These are phyloP conservation scores for Lottia scabra DNA, from an alignment of 2,888 invertebrate genomes.

Conservation along the genomic window DNA sequence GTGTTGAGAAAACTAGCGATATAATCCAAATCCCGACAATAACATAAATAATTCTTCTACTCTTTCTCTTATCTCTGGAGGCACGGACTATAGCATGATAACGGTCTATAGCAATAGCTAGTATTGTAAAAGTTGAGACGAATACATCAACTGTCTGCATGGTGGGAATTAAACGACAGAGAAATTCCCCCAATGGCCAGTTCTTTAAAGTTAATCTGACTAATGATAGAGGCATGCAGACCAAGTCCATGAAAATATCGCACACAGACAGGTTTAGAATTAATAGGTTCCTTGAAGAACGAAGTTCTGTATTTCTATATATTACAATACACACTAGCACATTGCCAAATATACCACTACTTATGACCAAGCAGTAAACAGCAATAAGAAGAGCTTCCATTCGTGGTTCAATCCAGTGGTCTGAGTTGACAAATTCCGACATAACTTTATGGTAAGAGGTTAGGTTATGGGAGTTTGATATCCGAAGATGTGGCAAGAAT, in stretches of 20 bases:
- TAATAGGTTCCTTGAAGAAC: conserved; percentile 51
- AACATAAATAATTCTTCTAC: conserved; percentile 27
- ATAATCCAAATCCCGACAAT: conserved; percentile 51
- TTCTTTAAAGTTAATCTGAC: conserved; percentile 51
- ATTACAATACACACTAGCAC: conserved; percentile 52
- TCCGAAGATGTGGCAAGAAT: neutral
- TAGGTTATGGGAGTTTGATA: conserved; percentile 2
- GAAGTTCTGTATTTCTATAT: conserved; percentile 34
- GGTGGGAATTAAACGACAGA: conserved; percentile 47
- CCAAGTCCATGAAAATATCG: conserved; percentile 57
- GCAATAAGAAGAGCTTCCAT: conserved; percentile 44
- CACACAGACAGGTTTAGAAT: conserved; percentile 59
- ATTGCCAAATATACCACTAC: conserved; percentile 52
- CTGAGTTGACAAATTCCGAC: conserved; percentile 34
- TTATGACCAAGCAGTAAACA: conserved; percentile 46
- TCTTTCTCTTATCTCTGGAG: conserved; percentile 16
- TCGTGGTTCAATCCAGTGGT: conserved; percentile 40
- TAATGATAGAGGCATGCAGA: conserved; percentile 61
- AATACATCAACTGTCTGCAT: conserved; percentile 60
- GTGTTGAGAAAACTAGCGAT: conserved; percentile 50
- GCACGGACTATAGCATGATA: conserved; percentile 55
- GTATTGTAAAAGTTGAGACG: conserved; percentile 60
- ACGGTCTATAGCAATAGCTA: conserved; percentile 59
- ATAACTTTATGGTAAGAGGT: conserved; percentile 27
- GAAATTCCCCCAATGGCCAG: conserved; percentile 55